Evolutionary conservation across 2,797 vertebrate genomes (phyloP).

Genomic region (Labeo calbasu): DNA sequence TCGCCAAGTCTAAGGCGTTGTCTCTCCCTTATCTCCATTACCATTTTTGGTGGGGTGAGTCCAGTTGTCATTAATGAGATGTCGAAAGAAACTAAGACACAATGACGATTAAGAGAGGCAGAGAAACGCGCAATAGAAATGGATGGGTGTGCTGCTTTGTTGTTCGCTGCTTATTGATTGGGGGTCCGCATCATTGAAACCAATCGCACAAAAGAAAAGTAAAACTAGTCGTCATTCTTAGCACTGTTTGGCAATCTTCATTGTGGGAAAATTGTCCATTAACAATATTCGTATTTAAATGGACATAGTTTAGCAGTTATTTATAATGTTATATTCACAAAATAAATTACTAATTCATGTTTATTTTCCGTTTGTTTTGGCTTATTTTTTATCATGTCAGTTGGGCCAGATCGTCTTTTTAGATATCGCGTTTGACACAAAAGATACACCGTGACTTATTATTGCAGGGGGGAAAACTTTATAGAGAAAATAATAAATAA

Average conservation of each 20-base stretch:
- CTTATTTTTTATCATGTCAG: neutral
- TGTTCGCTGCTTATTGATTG: conserved; percentile 41
- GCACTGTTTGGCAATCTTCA: neutral
- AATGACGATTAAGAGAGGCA: conserved; percentile 63
- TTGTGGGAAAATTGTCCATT: neutral
- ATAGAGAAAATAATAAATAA: neutral
- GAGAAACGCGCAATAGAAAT: conserved; percentile 55
- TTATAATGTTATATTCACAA: neutral
- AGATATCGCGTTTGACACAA: too few species aligned
- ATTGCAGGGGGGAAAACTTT: neutral
- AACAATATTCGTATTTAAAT: neutral
- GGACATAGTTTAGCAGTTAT: neutral
- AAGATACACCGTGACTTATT: neutral
- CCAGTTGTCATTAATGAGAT: conserved; percentile 80
- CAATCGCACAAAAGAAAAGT: conserved; percentile 19
- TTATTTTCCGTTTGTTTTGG: neutral
- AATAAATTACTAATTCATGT: neutral
- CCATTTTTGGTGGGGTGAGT: conserved; percentile 77
- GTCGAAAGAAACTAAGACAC: conserved; percentile 68
- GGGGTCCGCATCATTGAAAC: conserved; percentile 41
- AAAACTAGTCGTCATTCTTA: conserved; percentile 1
- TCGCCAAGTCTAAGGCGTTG: conserved; percentile 79
- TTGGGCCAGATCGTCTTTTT: neutral
- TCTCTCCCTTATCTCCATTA: conserved; percentile 75
- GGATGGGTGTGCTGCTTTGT: conserved; percentile 42